These are phyloP conservation scores for Drosophila algonquin DNA, from an alignment of 2,888 invertebrate genomes.

Conservation along the genomic window DNA sequence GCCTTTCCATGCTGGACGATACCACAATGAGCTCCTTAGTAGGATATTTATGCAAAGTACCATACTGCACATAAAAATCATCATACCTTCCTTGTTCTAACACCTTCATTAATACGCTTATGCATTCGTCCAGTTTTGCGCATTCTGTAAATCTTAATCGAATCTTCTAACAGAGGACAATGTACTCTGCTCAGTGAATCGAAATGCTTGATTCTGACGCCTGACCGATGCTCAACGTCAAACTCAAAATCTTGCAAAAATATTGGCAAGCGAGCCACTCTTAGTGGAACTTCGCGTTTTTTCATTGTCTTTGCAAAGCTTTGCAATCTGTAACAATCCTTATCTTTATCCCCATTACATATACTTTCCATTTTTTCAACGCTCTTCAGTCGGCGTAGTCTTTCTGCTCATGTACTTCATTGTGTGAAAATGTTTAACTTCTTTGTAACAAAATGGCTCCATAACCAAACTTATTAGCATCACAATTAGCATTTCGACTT, in stretches of 20 bases:
- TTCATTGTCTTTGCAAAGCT: slow-evolving; percentile 3
- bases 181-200: neutral
- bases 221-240: slow-evolving; percentile 47
- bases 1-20: too few species aligned
- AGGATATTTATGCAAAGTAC: neutral
- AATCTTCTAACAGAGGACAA: neutral
- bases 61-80: slow-evolving; percentile 1
- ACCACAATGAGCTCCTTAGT: neutral
- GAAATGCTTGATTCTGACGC: slow-evolving; percentile 32
- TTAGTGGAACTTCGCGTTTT: slow-evolving; percentile 44
- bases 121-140: neutral
- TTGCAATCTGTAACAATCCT: slow-evolving; percentile 4
- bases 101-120: neutral
- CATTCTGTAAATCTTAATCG: neutral
- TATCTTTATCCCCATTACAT: slow-evolving; percentile 3
- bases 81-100: neutral
- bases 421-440: slow-evolving; percentile 26
- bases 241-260: slow-evolving; percentile 52
- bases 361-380: neutral
- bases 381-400: slow-evolving; percentile 48
- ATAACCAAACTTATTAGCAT: slow-evolving; percentile 39
- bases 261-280: slow-evolving; percentile 43
- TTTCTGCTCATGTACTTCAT: slow-evolving; percentile 32
- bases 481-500: slow-evolving; percentile 29
- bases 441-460: slow-evolving; percentile 45